Evolutionary conservation across 2,113 vertebrate species (phyloP), one percentile per base, ranked within the genome.

Genomic region (Gallinago media): DNA sequence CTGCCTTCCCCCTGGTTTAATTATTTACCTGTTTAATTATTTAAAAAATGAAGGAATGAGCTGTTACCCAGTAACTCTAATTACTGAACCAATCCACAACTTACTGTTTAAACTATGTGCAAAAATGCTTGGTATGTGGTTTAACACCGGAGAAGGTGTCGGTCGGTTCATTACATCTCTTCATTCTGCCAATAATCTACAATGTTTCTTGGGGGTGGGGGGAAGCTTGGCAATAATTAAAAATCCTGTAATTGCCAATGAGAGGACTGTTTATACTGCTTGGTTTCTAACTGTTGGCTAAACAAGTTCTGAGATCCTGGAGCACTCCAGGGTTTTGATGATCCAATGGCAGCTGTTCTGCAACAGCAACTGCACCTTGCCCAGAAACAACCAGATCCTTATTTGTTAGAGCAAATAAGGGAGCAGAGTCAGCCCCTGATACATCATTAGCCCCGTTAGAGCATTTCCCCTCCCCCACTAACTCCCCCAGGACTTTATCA

Each of bases 41-140:
- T 68, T 68, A 77, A 88, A 75, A 20, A 13, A 4, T 4, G 11
- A 44, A 81, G 18, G 31, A 66, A 27, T 13, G 3, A 82, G 19
- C 8, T 77, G 31, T 50, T 80, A 25, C 1, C 40, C 13, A 66
- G 1, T 25, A 82, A 65, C 27, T 83, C 18, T 46, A 44, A 62
- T 36, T 61, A 32, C 25, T 34, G 42, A 95, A 71, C 21, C 56
- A 80, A 92, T 44, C 63, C 12, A 11, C 25, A 66, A 20, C 19
- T 63, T 80, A 11, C 20, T 38, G 25, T 71, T 88, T 34, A 70
- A 47, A 77, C 77, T 36, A 61, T 40, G 22, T 80, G 31, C 29
- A 58, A 54, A 19, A 31, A n/a, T 52, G 31, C 34, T 63, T 40
- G 12, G 8, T 52, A 23, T 0, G 0, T n/a, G 6, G 32, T 11